Base-by-base conservation (phyloP, 2,888 invertebrate species). In the Pterostichus madidus region DNA sequence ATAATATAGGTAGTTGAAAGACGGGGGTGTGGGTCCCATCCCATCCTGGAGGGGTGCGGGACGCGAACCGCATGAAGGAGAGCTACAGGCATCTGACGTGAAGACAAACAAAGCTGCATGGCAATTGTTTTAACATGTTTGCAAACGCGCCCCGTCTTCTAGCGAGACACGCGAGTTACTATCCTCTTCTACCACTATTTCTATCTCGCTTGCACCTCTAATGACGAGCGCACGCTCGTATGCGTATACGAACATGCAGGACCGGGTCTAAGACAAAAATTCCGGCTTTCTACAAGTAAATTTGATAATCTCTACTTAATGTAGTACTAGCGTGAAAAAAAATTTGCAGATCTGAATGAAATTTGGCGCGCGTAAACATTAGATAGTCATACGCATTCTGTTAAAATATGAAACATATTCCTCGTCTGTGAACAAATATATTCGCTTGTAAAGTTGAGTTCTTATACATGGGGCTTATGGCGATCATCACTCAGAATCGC, bases 101-200 rank as follows among this genome's bases (percentile, higher is more conserved):
- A 78, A 80, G 83, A 82, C 83, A 84, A 83, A 84, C 83, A 84
- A 82, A 78, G 82, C 61, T 81, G 79, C 81, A 75, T 56, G 64
- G 79, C 80, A 82, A 84, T 83, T 83, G 83, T 84, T 84, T 84
- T 83, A 82, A 82, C 83, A 84, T 84, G 84, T 84, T 84, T 83
- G 78, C 83, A 79, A 81, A 84, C 84, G 78, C 71, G 80, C 75
- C 83, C 61, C 77, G 24, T 31, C n/a, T 75, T 39, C 39, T 39
- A 39, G 39, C 39, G 39, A 39, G 39, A 39, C 39, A 39, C 39
- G 31, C 31, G 68, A 49, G 11, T 13, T 71, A 6, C 15, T 44
- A n/a, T 44, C 11, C 44, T 71, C 24, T 71, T 17, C 68, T 44
- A 15, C 44, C 11, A 39, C 15, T 13, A 13, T 56, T 56, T 56